Evolutionary conservation across 2,113 vertebrate species (phyloP), one percentile per base, ranked within the genome.

Genomic region (Dasyprocta punctata): DNA sequence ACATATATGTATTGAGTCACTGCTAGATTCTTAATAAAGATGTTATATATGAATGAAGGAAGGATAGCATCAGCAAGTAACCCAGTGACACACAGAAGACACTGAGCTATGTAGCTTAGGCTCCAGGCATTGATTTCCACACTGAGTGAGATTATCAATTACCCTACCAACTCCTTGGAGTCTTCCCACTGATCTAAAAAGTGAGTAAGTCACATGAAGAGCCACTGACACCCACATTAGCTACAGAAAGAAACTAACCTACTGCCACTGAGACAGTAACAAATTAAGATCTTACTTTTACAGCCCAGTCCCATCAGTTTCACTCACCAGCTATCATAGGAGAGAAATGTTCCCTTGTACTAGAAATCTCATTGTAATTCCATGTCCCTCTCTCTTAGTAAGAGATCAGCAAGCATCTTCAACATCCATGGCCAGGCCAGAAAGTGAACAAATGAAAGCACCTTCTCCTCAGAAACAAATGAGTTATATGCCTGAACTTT

Each of bases 11-110:
- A 89, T 56, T 90, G 56, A 92, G 61, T 52, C 89, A 30, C 69
- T 69, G 77, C 10, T 94, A 60, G n/a, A 89, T 61, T 97, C 58
- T 86, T 94, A 94, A 90, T 90, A 91, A 94, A 95, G 94, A 83
- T 33, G 14, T 24, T 38, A 36, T 65, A n/a, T 73, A 65, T 52
- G 30, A 82, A 44, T 77, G 63, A 94, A 67, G 87, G 82, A 94
- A 96, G 52, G 83, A 86, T 52, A 56, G 36, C 78, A 95, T 86
- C 20, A 41, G 47, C 38, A 80, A 95, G 60, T 13, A 86, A 47
- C 20, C 52, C 60, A 44, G n/a, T 13, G 77, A 94, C 56, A 67
- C 30, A 38, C 80, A 65, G 86, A 88, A 82, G 84, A 90, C 24
- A 4, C 80, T 82, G n/a, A 73, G 30, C 47, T 58, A 0, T 26